Percentiles rank a stretch among this genome's conserved stretches.
phyloP scores from a whole-genome alignment of 2,113 vertebrate genomes.

The Eleginops maclovinus region DNA sequence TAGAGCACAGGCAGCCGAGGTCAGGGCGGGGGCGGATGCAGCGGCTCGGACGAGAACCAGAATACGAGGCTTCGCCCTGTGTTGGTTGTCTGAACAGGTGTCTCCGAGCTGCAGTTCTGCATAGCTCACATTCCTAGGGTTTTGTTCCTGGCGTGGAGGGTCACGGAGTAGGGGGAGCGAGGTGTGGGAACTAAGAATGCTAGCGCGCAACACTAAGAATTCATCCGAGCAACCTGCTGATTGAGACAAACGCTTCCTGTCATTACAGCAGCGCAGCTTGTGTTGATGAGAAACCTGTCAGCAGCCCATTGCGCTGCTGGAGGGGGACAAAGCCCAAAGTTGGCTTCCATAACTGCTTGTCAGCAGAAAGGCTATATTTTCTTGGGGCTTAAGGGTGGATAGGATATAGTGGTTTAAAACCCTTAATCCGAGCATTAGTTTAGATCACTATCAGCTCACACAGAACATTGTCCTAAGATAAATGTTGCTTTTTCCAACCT shows the following conservation, averaged over 20 bases:
- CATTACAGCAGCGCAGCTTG: slow-evolving; percentile 10
- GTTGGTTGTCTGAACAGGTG: slow-evolving; percentile 72
- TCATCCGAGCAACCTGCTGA: slow-evolving; percentile 56
- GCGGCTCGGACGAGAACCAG: slow-evolving; percentile 19
- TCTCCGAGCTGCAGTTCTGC: slow-evolving; percentile 42
- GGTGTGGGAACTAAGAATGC: slow-evolving; percentile 67
- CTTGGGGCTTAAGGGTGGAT: slow-evolving; percentile 55
- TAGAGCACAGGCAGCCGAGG: not conserved
- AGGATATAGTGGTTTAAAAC: slow-evolving; percentile 61
- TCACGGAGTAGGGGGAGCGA: slow-evolving; percentile 43
- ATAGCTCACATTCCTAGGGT: slow-evolving; percentile 77
- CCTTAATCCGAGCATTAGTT: slow-evolving; percentile 61
- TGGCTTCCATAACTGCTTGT: slow-evolving; percentile 40
- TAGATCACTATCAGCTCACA: slow-evolving; percentile 50
- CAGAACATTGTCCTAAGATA: slow-evolving; percentile 30
- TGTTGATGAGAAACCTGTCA: slow-evolving; percentile 58
- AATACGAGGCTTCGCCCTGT: slow-evolving; percentile 15
- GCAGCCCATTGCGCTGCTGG: not conserved
- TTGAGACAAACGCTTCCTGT: slow-evolving; percentile 60
- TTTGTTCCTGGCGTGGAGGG: slow-evolving; percentile 63
- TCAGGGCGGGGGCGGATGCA: slow-evolving; percentile 45
- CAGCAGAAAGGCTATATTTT: slow-evolving; percentile 63
- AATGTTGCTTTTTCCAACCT: not conserved
- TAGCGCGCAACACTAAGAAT: slow-evolving; percentile 45
- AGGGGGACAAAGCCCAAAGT: slow-evolving; percentile 28